These are phyloP conservation scores for Malurus alboscapulatus DNA, from an alignment of 2,113 vertebrate species.

Conservation along the genomic window DNA sequence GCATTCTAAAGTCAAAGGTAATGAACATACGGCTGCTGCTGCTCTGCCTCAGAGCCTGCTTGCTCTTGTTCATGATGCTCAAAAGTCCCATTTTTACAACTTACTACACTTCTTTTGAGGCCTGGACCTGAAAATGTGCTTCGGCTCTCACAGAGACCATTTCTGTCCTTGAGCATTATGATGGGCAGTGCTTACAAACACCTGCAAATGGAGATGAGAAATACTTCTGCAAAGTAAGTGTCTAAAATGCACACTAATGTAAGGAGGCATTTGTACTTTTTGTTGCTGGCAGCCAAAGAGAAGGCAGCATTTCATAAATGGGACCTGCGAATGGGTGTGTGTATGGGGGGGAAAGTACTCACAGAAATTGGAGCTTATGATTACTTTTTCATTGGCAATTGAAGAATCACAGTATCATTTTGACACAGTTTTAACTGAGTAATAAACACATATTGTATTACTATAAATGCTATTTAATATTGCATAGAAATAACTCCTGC, in stretches of 20 bases:
- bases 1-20: not conserved
- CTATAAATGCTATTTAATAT: not conserved
- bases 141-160: not conserved
- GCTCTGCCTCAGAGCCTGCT: not conserved
- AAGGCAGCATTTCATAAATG: not conserved
- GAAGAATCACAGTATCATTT: not conserved
- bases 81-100: not conserved
- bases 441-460: not conserved
- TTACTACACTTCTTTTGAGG: not conserved
- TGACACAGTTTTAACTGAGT: not conserved
- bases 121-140: not conserved
- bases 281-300: not conserved
- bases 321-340: not conserved
- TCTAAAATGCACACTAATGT: not conserved
- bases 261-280: not conserved
- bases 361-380: not conserved
- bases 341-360: not conserved
- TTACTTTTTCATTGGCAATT: not conserved
- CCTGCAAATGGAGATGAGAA: not conserved
- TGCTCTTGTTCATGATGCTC: not conserved
- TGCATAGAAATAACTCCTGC: constrained; percentile 4
- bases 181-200: not conserved
- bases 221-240: not conserved
- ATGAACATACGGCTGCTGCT: not conserved
- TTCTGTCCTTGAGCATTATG: not conserved